Conservation (phyloP, 1,140 invertebrate species). For the Drosophila mojavensis region DNA sequence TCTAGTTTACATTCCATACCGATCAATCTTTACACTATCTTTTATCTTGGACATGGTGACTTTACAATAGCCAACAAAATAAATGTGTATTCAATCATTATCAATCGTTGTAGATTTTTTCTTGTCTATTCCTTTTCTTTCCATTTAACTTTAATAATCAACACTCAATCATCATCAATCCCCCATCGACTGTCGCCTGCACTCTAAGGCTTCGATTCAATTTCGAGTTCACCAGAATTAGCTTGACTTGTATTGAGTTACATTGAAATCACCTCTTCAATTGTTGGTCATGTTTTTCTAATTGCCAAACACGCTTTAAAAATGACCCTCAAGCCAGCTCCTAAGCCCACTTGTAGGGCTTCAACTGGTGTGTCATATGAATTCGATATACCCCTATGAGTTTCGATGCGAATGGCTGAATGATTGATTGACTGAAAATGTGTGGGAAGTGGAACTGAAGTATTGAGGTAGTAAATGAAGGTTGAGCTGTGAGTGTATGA, state of each 20-base stretch:
- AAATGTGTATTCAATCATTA: slow-evolving; percentile 22
- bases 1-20: no score
- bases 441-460: background rate
- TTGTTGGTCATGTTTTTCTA: slow-evolving; percentile 77
- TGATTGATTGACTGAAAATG: background rate
- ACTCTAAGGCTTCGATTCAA: slow-evolving; percentile 50
- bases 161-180: background rate
- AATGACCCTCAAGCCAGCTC: slow-evolving; percentile 3
- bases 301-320: slow-evolving; percentile 53
- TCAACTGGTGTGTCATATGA: background rate
- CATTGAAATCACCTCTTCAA: slow-evolving; percentile 58
- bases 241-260: slow-evolving; percentile 61
- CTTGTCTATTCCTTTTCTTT: no score
- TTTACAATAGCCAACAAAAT: no score
- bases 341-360: background rate
- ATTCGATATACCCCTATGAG: no score
- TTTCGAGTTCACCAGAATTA: slow-evolving; percentile 56
- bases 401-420: no score
- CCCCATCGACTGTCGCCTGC: background rate
- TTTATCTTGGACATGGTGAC: no score
- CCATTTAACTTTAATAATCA: no score
- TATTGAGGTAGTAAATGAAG: background rate
- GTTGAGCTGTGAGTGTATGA: no score
- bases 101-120: no score
- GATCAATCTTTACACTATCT: no score